Percentiles rank a stretch among this genome's conserved stretches.
These are phyloP conservation scores for Lacanobia wlatinum DNA, from an alignment of 2,888 invertebrate species.

Conservation along the genomic window DNA sequence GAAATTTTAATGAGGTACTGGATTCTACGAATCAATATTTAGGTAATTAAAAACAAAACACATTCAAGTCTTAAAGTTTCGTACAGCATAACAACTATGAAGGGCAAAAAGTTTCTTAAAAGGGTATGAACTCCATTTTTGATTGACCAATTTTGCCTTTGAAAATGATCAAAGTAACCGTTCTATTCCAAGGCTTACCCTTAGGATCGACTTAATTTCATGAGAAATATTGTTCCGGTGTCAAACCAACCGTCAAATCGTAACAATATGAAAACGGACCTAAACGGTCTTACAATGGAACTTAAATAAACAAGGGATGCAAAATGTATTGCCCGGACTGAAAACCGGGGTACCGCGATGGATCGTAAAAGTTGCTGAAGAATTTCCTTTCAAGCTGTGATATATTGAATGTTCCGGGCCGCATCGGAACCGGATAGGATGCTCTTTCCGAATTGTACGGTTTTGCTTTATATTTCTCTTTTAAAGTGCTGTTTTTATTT, in stretches of 20 bases:
- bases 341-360: slow-evolving; percentile 39
- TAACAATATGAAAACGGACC: slow-evolving; percentile 2
- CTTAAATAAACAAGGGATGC: not conserved
- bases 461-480: slow-evolving; percentile 42
- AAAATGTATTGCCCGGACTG: slow-evolving; percentile 38
- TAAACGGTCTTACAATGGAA: slow-evolving; percentile 17
- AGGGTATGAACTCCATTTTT: no score
- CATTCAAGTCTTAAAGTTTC: no score
- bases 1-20: no score
- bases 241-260: not conserved
- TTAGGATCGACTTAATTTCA: no score
- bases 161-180: no score
- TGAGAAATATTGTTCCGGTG: not conserved
- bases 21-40: no score
- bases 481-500: slow-evolving; percentile 45
- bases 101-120: no score
- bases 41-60: no score
- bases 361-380: slow-evolving; percentile 49
- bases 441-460: slow-evolving; percentile 41
- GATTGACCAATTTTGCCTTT: no score
- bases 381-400: slow-evolving; percentile 52
- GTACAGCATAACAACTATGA: no score
- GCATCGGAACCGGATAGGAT: slow-evolving; percentile 48
- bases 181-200: no score
- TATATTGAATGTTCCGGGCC: slow-evolving; percentile 65